phyloP scores from a whole-genome alignment of 2,888 invertebrate genomes.

The Nemotelus nigrinus region DNA sequence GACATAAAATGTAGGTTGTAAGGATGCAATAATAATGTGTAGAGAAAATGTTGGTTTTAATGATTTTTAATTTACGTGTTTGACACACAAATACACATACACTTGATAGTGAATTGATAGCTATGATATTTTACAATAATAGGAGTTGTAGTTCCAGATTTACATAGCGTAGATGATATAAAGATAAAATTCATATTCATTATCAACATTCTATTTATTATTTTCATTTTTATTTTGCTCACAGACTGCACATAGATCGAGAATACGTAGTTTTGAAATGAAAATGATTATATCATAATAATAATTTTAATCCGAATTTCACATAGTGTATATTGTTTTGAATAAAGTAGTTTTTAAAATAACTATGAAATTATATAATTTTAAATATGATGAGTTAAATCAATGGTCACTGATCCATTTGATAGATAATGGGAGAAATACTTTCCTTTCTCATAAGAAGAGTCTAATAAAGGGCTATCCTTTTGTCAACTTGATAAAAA shows the following conservation, averaged over 20 bases:
- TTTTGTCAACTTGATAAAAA: too few relatives aligned
- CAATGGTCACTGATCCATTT: not conserved
- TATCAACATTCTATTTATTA: constrained; percentile 27
- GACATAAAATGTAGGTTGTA: constrained; percentile 6
- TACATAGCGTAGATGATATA: not conserved
- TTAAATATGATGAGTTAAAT: not conserved
- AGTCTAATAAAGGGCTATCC: too few relatives aligned
- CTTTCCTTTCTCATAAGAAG: not conserved
- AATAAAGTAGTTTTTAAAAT: constrained; percentile 29
- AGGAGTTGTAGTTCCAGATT: not conserved
- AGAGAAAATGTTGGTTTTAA: not conserved
- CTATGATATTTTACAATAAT: not conserved
- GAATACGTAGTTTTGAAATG: constrained; percentile 28
- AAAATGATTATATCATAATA: not conserved
- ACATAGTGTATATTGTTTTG: not conserved
- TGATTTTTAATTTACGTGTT: constrained; percentile 7
- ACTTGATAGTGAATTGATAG: too few relatives aligned
- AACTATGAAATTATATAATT: not conserved
- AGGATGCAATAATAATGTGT: constrained; percentile 32
- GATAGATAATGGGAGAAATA: not conserved
- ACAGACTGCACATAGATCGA: not conserved
- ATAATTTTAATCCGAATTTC: constrained; percentile 33
- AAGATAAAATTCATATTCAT: not conserved
- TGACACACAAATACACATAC: not conserved
- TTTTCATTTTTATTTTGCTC: not conserved